A percentile compares a stretch with the other conserved stretches of the same genome.
Evolutionary conservation across 2,888 invertebrate genomes (phyloP).

Genomic region (Sesia apiformis): DNA sequence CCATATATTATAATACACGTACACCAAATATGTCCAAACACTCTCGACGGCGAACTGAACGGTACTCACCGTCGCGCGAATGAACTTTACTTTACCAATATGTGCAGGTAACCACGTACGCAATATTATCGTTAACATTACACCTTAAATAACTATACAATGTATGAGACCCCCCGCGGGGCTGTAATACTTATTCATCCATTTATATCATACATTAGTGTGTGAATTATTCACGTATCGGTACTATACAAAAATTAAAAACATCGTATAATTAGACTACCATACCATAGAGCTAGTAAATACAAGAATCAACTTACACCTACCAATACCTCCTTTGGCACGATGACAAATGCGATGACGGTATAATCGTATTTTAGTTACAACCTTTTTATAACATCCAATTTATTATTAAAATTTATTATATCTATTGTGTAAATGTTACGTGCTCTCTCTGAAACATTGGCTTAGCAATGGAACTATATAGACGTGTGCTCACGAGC

Average conservation of each 20-base stretch:
- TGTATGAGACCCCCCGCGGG: conserved; percentile 38
- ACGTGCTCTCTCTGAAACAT: conserved; percentile 53
- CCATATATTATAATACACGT: not conserved
- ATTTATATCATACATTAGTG: conserved; percentile 60
- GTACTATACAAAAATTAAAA: conserved; percentile 74
- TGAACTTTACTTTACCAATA: conserved; percentile 17
- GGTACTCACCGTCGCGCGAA: not conserved
- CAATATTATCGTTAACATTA: conserved; percentile 43
- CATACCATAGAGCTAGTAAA: conserved; percentile 64
- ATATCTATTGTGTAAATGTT: conserved; percentile 49
- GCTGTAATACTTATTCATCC: conserved; percentile 52
- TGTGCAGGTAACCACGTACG: conserved; percentile 16
- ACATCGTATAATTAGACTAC: conserved; percentile 68
- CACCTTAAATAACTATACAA: conserved; percentile 65
- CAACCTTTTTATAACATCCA: conserved; percentile 67
- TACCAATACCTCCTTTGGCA: conserved; percentile 54
- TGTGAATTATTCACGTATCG: conserved; percentile 39
- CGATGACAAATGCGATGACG: conserved; percentile 42
- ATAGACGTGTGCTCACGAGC: too few relatives aligned
- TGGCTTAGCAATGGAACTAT: conserved; percentile 10
- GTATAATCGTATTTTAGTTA: conserved; percentile 64
- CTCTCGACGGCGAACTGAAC: not conserved
- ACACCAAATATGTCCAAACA: conserved; percentile 4
- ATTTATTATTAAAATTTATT: conserved; percentile 51
- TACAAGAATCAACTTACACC: conserved; percentile 68